A percentile compares a stretch with the other conserved stretches of the same genome.
These are phyloP conservation scores for Pseudorhiza aurosa DNA, from an alignment of 30 jellyfish, hydroid and myxozoan genomes.

Conservation along the genomic window DNA sequence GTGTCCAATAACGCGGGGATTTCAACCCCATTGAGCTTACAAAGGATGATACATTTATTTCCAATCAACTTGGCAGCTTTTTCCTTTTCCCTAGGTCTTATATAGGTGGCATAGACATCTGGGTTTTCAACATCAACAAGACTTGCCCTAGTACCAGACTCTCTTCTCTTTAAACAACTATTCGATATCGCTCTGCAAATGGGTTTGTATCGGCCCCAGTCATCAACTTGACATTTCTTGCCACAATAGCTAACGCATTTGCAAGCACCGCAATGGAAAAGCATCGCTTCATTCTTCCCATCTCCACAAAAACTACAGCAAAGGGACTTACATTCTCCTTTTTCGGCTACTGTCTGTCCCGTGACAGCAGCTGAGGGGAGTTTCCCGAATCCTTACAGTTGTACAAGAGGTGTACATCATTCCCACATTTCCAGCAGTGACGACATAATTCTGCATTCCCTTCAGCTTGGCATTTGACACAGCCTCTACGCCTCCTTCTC, in stretches of 20 bases:
- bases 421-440: slow-evolving; percentile 20
- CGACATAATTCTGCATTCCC: neutral
- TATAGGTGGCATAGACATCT: neutral
- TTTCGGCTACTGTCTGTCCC: slow-evolving; percentile 57
- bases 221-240: slow-evolving; percentile 9
- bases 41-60: neutral
- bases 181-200: neutral
- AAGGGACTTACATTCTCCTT: slow-evolving; percentile 7
- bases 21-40: slow-evolving; percentile 28
- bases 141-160: neutral
- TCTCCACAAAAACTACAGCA: neutral
- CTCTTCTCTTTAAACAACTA: neutral
- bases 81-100: slow-evolving; percentile 3
- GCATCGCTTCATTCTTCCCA: slow-evolving; percentile 8
- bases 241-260: neutral
- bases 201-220: slow-evolving; percentile 22
- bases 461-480: neutral
- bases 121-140: neutral
- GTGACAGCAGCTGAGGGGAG: slow-evolving; percentile 62
- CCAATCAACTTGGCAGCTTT: slow-evolving; percentile 7
- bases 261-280: slow-evolving; percentile 34
- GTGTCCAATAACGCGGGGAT: slow-evolving; percentile 30
- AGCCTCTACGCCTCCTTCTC: neutral
- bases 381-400: slow-evolving; percentile 27
- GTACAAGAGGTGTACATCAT: slow-evolving; percentile 2